Evolutionary conservation across 2,888 invertebrate species (phyloP).

Genomic region (Zaprionus obscuricornis): DNA sequence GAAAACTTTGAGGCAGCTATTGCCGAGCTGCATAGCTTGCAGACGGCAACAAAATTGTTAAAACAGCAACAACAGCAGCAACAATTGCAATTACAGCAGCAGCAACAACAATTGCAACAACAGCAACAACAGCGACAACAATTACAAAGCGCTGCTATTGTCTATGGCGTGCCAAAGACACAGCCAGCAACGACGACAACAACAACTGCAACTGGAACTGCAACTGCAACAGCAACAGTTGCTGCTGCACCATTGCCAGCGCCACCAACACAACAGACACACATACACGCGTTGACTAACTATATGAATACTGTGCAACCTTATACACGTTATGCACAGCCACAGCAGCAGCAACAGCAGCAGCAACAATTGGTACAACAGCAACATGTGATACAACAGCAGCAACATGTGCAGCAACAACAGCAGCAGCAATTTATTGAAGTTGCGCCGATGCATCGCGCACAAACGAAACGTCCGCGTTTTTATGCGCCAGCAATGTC

Average conservation of each 20-base stretch:
- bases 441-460: slow-evolving; percentile 68
- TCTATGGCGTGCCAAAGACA: too few relatives aligned
- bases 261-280: slow-evolving; percentile 56
- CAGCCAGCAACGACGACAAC: slow-evolving; percentile 12
- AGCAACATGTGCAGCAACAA: slow-evolving; percentile 32
- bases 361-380: slow-evolving; percentile 35
- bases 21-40: slow-evolving; percentile 72
- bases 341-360: slow-evolving; percentile 36
- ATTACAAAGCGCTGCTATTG: slow-evolving; percentile 19
- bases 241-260: slow-evolving; percentile 31
- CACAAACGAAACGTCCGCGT: slow-evolving; percentile 60
- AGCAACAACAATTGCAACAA: slow-evolving; percentile 18
- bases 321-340: slow-evolving; percentile 68
- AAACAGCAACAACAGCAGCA: slow-evolving; percentile 59
- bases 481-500: slow-evolving; percentile 69
- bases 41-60: slow-evolving; percentile 61
- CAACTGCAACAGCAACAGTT: slow-evolving; percentile 35
- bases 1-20: slow-evolving; percentile 71
- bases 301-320: slow-evolving; percentile 76
- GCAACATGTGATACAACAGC: slow-evolving; percentile 24
- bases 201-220: slow-evolving; percentile 31
- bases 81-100: slow-evolving; percentile 43
- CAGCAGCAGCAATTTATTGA: slow-evolving; percentile 45
- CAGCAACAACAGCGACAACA: slow-evolving; percentile 21
- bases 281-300: slow-evolving; percentile 69